phyloP scores from a whole-genome alignment of 1,140 invertebrate genomes.

The Oedothorax gibbosus region DNA sequence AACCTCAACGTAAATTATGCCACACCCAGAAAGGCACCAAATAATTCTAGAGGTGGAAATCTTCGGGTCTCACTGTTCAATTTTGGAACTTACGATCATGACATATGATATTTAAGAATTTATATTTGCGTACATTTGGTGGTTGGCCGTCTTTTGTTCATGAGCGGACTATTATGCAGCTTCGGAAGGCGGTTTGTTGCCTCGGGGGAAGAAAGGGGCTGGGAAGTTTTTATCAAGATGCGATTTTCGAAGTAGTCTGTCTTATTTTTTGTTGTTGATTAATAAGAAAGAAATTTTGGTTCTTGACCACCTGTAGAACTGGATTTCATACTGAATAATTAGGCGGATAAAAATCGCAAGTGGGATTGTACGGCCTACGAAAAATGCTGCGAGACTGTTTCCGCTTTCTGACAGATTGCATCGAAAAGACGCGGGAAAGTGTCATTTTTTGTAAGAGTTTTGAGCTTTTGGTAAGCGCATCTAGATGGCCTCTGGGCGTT shows the following conservation, averaged over 20 bases:
- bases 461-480: background rate
- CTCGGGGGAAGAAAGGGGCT: slow-evolving; percentile 3
- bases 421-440: background rate
- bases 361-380: slow-evolving; percentile 10
- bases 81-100: slow-evolving; percentile 50
- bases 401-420: slow-evolving; percentile 2
- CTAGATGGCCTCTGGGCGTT: background rate
- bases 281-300: slow-evolving; percentile 44
- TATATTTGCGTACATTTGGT: slow-evolving; percentile 27
- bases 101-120: slow-evolving; percentile 59
- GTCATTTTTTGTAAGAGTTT: slow-evolving; percentile 6
- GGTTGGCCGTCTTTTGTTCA: slow-evolving; percentile 45
- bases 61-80: slow-evolving; percentile 53
- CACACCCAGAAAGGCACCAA: slow-evolving; percentile 58
- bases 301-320: slow-evolving; percentile 45
- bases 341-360: slow-evolving; percentile 37
- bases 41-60: slow-evolving; percentile 55
- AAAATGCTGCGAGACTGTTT: background rate
- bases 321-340: slow-evolving; percentile 52
- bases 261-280: slow-evolving; percentile 45
- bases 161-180: slow-evolving; percentile 23
- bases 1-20: slow-evolving; percentile 38
- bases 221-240: slow-evolving; percentile 54
- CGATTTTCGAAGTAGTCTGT: slow-evolving; percentile 32
- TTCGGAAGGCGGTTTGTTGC: slow-evolving; percentile 21